Conservation (phyloP, 92 coral and sea anemone genomes). For the Hydrozoanthus gracilis region DNA sequence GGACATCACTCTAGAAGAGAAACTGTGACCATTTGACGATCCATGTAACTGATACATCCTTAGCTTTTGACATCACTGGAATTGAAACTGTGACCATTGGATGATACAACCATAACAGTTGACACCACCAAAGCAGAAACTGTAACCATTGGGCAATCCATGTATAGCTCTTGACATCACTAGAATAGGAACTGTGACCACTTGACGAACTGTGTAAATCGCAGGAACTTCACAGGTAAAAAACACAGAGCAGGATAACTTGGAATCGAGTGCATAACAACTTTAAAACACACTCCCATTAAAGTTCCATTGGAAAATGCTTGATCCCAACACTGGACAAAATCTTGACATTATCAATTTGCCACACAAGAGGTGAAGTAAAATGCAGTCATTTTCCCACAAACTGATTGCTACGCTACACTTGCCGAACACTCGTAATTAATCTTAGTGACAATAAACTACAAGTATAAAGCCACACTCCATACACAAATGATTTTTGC, state of each 20-base stretch:
- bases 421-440: neutral
- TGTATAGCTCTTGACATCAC: neutral
- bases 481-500: constrained; percentile 9
- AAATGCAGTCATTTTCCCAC: neutral
- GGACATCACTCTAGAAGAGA: neutral
- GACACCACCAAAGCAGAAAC: neutral
- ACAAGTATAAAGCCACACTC: constrained; percentile 26
- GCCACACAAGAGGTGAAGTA: neutral
- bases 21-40: neutral
- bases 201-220: neutral
- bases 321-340: neutral
- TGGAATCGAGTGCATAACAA: neutral
- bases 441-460: neutral
- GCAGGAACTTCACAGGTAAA: neutral
- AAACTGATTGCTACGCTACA: neutral
- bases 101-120: neutral
- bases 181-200: neutral
- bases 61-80: neutral
- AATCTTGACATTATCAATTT: neutral
- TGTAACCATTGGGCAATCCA: neutral
- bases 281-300: neutral
- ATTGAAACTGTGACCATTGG: neutral
- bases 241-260: neutral
- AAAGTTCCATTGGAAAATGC: neutral
- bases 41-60: neutral